A percentile compares a stretch with the other conserved stretches of the same genome.
Evolutionary conservation across 2,797 vertebrate genomes (phyloP).

Genomic region (Enteromius radiatus): DNA sequence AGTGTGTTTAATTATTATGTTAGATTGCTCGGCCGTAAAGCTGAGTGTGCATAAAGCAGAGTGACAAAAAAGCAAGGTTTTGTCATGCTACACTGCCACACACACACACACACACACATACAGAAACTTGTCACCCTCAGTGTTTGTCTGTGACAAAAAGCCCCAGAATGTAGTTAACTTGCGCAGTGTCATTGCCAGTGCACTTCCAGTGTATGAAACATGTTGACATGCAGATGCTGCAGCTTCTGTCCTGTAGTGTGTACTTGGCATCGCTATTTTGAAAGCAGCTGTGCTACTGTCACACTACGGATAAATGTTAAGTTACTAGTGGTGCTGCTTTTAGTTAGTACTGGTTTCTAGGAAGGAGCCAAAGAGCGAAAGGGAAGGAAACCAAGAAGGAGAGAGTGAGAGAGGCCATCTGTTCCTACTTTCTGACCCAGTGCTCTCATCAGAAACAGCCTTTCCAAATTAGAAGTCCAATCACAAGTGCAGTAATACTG

Average conservation of each 20-base stretch:
- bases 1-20: too few species aligned
- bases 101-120: neutral
- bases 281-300: conserved; percentile 21
- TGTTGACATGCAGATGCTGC: conserved; percentile 19
- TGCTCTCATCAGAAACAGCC: conserved; percentile 70
- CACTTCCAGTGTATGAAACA: conserved; percentile 13
- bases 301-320: conserved; percentile 62
- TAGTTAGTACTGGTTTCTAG: conserved; percentile 35
- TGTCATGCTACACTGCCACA: neutral
- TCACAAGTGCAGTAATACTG: conserved; percentile 68
- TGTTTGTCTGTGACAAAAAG: neutral
- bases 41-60: neutral
- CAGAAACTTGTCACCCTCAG: neutral
- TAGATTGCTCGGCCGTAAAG: neutral
- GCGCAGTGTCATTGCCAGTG: neutral
- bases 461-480: conserved; percentile 72
- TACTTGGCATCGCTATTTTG: conserved; percentile 42
- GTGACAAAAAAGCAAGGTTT: neutral
- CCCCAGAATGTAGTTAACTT: neutral
- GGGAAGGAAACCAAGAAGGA: neutral
- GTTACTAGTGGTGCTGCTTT: conserved; percentile 67
- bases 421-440: conserved; percentile 78
- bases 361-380: conserved; percentile 33
- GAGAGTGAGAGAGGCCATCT: conserved; percentile 69
- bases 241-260: conserved; percentile 40